Conservation (phyloP, 2,113 vertebrate genomes). For the Petrocephalus microphthalmus region DNA sequence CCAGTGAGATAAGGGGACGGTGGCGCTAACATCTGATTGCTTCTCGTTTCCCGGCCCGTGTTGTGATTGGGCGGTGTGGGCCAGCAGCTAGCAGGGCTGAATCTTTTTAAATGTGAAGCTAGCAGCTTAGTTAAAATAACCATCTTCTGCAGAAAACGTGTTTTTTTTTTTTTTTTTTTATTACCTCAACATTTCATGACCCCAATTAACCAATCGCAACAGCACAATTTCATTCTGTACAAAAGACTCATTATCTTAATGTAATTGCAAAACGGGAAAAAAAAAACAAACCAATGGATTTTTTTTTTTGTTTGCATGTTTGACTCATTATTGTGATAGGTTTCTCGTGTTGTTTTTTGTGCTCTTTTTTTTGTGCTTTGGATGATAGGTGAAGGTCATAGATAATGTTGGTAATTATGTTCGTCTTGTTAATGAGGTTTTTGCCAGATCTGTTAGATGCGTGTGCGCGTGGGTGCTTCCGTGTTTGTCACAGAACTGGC, state of each 20-base stretch:
- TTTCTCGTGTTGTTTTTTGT: not conserved
- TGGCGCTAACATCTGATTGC: not conserved
- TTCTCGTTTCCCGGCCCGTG: not conserved
- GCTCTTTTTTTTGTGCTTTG: not conserved
- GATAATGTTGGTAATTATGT: conserved; percentile 20
- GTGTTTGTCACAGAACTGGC: not conserved
- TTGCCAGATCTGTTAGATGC: not conserved
- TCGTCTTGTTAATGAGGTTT: conserved; percentile 21
- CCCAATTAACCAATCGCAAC: conserved; percentile 5
- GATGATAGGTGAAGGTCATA: conserved; percentile 1
- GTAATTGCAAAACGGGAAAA: not conserved
- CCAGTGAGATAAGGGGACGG: not conserved
- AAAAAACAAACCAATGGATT: not conserved
- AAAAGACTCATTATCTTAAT: conserved; percentile 6
- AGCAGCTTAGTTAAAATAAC: not conserved
- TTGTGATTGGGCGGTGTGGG: not conserved
- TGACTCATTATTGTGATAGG: not conserved
- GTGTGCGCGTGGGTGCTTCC: not conserved
- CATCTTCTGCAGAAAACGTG: not conserved
- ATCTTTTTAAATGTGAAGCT: not conserved
- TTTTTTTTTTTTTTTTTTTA: not conserved
- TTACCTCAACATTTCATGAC: not conserved
- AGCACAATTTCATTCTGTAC: conserved; percentile 31
- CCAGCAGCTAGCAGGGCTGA: not conserved
- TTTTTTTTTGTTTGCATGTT: not conserved